Percentiles rank a stretch among this genome's conserved stretches.
Conservation (phyloP, 2,888 invertebrate genomes). For the Synanthedon andrenaeformis region DNA sequence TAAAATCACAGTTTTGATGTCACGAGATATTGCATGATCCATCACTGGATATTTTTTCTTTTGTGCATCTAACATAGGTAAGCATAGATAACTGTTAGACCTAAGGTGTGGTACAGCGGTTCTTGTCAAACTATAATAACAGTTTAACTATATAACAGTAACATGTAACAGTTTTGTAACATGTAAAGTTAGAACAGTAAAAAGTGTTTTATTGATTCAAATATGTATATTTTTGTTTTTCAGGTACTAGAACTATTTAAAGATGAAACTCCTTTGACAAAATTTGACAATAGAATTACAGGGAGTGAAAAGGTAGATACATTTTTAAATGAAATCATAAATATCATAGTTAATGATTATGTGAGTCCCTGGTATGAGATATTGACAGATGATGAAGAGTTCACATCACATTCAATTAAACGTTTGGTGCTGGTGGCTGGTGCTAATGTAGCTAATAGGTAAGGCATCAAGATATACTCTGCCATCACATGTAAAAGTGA, state of each 20-base stretch:
- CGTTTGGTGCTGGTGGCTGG: conserved; percentile 75
- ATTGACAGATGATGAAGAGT: conserved; percentile 79
- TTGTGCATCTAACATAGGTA: too few species aligned
- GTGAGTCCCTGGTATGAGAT: conserved; percentile 80
- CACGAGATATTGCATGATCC: too few species aligned
- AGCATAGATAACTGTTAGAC: too few species aligned
- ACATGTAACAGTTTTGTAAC: too few species aligned
- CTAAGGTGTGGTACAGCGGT: too few species aligned
- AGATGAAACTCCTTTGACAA: conserved; percentile 28
- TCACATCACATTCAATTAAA: conserved; percentile 74
- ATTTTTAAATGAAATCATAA: conserved; percentile 86
- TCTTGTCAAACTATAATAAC: too few species aligned
- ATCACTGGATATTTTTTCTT: too few species aligned
- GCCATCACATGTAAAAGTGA: background rate
- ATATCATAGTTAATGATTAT: conserved; percentile 85
- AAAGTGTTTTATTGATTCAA: background rate
- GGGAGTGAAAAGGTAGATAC: conserved; percentile 89
- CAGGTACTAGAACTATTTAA: conserved; percentile 52
- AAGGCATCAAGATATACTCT: conserved; percentile 8
- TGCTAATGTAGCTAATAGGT: conserved; percentile 78
- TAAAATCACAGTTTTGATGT: too few species aligned
- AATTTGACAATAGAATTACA: conserved; percentile 75
- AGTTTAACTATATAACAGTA: too few species aligned
- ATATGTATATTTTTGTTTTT: conserved; percentile 7
- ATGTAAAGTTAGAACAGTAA: background rate